A percentile compares a stretch with the other conserved stretches of the same genome.
These are phyloP conservation scores for Hoplodrina blanda DNA, from an alignment of 2,888 invertebrate genomes.

Conservation along the genomic window DNA sequence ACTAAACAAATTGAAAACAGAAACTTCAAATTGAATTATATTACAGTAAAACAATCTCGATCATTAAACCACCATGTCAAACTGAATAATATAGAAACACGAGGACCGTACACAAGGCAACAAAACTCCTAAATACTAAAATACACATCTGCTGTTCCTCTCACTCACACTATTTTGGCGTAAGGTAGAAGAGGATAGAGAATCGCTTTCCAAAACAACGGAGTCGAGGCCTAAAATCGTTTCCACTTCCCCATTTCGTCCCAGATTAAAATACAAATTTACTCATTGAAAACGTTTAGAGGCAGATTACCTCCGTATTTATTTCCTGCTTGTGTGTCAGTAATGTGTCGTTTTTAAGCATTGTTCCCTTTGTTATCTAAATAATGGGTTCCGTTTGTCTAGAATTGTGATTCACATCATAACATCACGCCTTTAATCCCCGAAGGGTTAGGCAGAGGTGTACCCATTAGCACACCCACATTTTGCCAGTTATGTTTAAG, in stretches of 20 bases:
- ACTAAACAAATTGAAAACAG: slow-evolving; percentile 7
- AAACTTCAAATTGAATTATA: slow-evolving; percentile 1
- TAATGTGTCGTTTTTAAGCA: slow-evolving; percentile 41
- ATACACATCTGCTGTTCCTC: slow-evolving; percentile 42
- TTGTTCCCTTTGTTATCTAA: slow-evolving; percentile 31
- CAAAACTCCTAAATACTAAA: slow-evolving; percentile 61
- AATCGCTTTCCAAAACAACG: slow-evolving; percentile 44
- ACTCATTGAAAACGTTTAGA: slow-evolving; percentile 84
- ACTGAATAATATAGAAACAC: slow-evolving; percentile 60
- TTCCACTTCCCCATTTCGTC: slow-evolving; percentile 58
- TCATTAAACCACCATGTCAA: slow-evolving; percentile 53
- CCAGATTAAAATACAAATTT: slow-evolving; percentile 85
- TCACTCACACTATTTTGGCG: background rate
- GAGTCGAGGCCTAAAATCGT: slow-evolving; percentile 62
- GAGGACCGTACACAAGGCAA: slow-evolving; percentile 54
- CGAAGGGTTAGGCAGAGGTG: too few relatives aligned
- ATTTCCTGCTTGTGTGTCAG: slow-evolving; percentile 62
- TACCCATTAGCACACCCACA: too few relatives aligned
- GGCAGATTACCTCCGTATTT: slow-evolving; percentile 79
- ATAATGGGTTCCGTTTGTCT: slow-evolving; percentile 22
- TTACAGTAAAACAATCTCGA: slow-evolving; percentile 17
- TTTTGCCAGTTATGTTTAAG: too few relatives aligned
- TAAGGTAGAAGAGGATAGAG: slow-evolving; percentile 26
- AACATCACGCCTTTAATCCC: too few relatives aligned
- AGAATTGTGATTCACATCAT: slow-evolving; percentile 15